phyloP scores from a whole-genome alignment of 1,140 invertebrate species.

The Drosophila parabipectinata region DNA sequence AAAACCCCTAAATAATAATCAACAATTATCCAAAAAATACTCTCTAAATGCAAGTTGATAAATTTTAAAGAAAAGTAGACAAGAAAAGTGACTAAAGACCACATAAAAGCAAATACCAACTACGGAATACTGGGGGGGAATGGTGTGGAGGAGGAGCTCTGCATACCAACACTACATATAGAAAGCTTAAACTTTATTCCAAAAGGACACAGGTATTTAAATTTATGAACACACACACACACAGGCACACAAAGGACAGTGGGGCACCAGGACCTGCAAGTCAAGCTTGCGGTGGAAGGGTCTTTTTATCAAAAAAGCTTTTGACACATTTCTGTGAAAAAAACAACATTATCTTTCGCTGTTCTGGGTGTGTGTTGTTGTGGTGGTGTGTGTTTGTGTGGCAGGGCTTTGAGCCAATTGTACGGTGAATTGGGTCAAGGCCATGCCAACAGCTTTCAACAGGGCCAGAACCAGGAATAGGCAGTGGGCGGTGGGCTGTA shows the following conservation, averaged over 20 bases:
- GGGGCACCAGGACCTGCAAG: conserved; percentile 6
- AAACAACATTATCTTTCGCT: conserved; percentile 4
- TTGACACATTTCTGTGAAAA: conserved; percentile 24
- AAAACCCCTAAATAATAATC: neutral
- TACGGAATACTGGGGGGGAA: conserved; percentile 11
- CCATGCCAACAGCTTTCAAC: conserved; percentile 57
- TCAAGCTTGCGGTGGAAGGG: neutral
- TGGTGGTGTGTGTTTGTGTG: conserved; percentile 3
- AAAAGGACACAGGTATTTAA: conserved; percentile 16
- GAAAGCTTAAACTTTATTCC: conserved; percentile 23
- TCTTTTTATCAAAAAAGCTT: conserved; percentile 21
- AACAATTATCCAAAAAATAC: neutral
- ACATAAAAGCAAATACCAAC: conserved; percentile 13
- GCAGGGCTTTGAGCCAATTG: conserved; percentile 48
- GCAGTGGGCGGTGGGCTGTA: too few relatives aligned
- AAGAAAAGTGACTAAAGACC: neutral
- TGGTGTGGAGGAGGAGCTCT: neutral
- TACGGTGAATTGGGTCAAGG: conserved; percentile 68
- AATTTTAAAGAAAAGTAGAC: neutral
- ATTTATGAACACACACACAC: conserved; percentile 5
- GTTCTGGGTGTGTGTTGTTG: neutral
- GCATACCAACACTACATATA: conserved; percentile 38
- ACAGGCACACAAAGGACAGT: conserved; percentile 2
- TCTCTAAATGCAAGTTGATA: conserved; percentile 27
- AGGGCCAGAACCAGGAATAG: conserved; percentile 17